These are phyloP conservation scores for Cheilosia vernalis DNA, from an alignment of 2,888 invertebrate genomes.

Conservation along the genomic window DNA sequence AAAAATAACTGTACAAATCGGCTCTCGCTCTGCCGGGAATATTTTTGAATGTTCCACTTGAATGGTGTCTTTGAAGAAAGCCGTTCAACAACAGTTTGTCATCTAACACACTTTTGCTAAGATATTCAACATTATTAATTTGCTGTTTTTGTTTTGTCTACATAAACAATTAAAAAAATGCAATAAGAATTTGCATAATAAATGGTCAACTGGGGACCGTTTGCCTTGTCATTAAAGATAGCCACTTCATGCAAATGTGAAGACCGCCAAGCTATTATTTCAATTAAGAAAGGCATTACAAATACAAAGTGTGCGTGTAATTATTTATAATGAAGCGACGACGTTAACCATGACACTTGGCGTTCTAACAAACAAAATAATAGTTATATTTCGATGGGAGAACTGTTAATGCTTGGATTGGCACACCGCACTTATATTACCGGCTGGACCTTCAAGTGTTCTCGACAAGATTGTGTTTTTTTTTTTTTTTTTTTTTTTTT, in stretches of 20 bases:
- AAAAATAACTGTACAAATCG: background rate
- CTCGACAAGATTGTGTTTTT: background rate
- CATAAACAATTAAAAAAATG: slow-evolving; percentile 49
- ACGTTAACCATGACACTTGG: slow-evolving; percentile 43
- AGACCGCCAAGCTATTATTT: slow-evolving; percentile 44
- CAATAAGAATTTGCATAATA: slow-evolving; percentile 55
- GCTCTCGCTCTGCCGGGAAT: background rate
- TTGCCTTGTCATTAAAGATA: slow-evolving; percentile 37
- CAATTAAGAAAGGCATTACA: slow-evolving; percentile 16
- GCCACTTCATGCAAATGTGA: slow-evolving; percentile 56
- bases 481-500: background rate
- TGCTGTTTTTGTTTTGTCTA: background rate
- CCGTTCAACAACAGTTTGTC: slow-evolving; percentile 45
- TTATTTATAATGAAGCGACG: slow-evolving; percentile 50
- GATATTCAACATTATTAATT: slow-evolving; percentile 8
- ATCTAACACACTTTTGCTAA: slow-evolving; percentile 24
- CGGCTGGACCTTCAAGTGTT: slow-evolving; percentile 43
- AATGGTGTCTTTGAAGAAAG: slow-evolving; percentile 11
- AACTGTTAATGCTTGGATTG: slow-evolving; percentile 20
- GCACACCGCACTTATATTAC: background rate
- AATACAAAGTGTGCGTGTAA: slow-evolving; percentile 26
- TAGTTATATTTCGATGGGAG: slow-evolving; percentile 50
- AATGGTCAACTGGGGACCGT: slow-evolving; percentile 18
- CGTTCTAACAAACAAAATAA: slow-evolving; percentile 30
- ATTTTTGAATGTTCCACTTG: slow-evolving; percentile 3